These are phyloP conservation scores for Himalopsyche kuldschensis DNA, from an alignment of 2,888 invertebrate species.

Conservation along the genomic window DNA sequence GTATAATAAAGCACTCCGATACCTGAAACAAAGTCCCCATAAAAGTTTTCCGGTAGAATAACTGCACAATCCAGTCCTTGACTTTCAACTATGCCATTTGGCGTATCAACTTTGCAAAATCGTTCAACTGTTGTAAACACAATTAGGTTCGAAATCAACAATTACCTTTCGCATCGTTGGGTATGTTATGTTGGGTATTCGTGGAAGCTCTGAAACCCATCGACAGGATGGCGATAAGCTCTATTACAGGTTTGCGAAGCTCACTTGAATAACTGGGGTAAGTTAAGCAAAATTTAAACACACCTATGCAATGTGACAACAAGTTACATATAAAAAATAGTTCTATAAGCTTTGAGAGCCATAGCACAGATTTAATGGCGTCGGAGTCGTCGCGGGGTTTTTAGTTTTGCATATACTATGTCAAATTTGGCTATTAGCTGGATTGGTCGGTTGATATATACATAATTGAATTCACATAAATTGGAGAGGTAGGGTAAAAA, in stretches of 20 bases:
- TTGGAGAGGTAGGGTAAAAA: too few relatives aligned
- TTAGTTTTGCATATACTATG: too few relatives aligned
- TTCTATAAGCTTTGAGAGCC: too few relatives aligned
- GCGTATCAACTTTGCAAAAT: constrained; percentile 12
- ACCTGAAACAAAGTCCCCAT: background rate
- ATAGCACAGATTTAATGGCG: too few relatives aligned
- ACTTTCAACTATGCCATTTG: background rate
- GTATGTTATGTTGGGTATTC: constrained; percentile 1
- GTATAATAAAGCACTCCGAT: background rate
- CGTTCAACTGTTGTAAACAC: constrained; percentile 31
- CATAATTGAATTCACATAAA: too few relatives aligned
- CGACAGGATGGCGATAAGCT: background rate
- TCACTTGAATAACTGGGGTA: background rate
- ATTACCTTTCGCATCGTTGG: constrained; percentile 30
- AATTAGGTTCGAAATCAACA: constrained; percentile 35
- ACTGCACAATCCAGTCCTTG: background rate
- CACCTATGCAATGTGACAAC: too few relatives aligned
- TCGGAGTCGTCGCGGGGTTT: too few relatives aligned
- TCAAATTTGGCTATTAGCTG: too few relatives aligned
- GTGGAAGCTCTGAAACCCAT: background rate
- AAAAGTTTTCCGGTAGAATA: background rate
- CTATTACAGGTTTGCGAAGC: background rate
- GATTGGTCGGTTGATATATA: too few relatives aligned
- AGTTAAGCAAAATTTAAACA: too few relatives aligned
- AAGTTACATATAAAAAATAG: too few relatives aligned